Evolutionary conservation across 2,888 invertebrate genomes (phyloP).

Genomic region (Resseliella maxima): DNA sequence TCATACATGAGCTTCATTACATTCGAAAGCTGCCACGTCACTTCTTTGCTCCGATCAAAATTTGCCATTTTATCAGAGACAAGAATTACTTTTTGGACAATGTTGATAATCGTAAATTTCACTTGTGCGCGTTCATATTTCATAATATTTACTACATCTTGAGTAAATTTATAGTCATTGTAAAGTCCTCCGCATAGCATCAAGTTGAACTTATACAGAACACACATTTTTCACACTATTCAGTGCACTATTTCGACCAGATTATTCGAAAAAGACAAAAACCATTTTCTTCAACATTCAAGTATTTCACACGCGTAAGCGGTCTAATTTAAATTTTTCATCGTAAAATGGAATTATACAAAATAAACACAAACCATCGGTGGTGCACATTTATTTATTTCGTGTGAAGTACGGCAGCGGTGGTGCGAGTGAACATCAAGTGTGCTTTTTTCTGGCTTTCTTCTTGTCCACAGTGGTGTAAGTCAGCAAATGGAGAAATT

Average conservation of each 20-base stretch:
- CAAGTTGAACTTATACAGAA: conserved; percentile 31
- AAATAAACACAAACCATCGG: conserved; percentile 23
- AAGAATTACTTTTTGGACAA: not conserved
- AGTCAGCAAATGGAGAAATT: conserved; percentile 36
- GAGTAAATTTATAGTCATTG: not conserved
- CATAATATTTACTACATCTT: conserved; percentile 32
- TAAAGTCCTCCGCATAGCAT: conserved; percentile 23
- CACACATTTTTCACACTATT: too few relatives aligned
- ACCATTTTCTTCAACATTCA: conserved; percentile 1
- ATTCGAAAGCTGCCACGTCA: not conserved
- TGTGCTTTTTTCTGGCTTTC: not conserved
- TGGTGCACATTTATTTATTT: conserved; percentile 43
- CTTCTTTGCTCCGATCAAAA: not conserved
- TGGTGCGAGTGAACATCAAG: conserved; percentile 22
- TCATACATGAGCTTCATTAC: conserved; percentile 43
- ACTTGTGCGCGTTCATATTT: not conserved
- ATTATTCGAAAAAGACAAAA: not conserved
- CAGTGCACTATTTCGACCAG: not conserved
- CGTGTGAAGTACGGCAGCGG: conserved; percentile 48
- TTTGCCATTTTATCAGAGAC: not conserved
- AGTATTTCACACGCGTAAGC: conserved; percentile 47
- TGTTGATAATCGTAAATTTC: not conserved
- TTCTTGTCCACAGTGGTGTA: not conserved
- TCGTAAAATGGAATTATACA: conserved; percentile 37
- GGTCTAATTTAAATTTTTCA: conserved; percentile 56